These are phyloP conservation scores for Scytalopus superciliaris DNA, from an alignment of 2,113 vertebrate species.

Conservation along the genomic window DNA sequence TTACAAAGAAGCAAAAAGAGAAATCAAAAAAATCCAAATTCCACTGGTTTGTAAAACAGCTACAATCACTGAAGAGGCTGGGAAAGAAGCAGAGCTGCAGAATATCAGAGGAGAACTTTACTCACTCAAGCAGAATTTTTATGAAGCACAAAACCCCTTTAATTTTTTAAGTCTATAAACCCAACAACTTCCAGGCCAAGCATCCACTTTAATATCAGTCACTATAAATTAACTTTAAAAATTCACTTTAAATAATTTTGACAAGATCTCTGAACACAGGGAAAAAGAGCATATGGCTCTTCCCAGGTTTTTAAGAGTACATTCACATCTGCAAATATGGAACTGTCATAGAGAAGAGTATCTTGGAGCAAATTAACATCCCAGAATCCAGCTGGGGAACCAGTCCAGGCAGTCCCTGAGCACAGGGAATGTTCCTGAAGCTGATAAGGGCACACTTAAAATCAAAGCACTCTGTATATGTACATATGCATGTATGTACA, in stretches of 20 bases:
- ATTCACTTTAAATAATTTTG: neutral
- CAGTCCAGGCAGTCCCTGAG: neutral
- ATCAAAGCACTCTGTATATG: fast-evolving
- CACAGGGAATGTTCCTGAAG: neutral
- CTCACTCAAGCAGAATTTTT: neutral
- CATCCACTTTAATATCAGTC: neutral
- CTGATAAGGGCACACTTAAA: fast-evolving
- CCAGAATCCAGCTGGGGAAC: neutral
- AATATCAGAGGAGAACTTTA: neutral
- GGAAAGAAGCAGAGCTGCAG: neutral
- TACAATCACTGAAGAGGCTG: neutral
- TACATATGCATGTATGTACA: fast-evolving
- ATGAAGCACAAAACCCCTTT: neutral
- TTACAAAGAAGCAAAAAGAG: neutral
- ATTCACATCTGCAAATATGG: fast-evolving
- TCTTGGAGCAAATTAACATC: fast-evolving
- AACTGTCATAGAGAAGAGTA: fast-evolving
- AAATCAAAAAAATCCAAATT: neutral
- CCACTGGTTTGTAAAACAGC: fast-evolving
- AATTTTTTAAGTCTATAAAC: neutral
- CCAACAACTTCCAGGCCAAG: neutral
- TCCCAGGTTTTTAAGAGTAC: fast-evolving
- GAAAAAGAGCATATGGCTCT: no score
- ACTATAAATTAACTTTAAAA: neutral
- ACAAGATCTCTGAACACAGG: neutral